Conservation (phyloP, 2,113 vertebrate genomes). For the Ondatra zibethicus region DNA sequence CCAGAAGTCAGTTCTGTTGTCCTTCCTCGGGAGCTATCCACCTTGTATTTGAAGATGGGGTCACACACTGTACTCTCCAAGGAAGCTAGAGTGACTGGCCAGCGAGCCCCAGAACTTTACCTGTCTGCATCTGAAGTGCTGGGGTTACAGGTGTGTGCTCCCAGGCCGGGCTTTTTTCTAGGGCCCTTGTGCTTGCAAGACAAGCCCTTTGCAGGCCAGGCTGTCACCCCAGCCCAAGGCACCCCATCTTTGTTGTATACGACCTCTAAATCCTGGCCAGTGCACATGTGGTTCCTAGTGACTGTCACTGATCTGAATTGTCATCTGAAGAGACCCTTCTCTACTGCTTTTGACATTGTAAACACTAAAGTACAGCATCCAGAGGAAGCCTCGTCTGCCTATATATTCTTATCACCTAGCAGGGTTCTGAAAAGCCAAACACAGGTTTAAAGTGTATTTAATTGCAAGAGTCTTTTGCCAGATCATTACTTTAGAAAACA, state of each 20-base stretch:
- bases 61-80: not conserved
- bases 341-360: not conserved
- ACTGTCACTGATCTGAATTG: not conserved
- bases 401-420: not conserved
- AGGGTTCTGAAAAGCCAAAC: not conserved
- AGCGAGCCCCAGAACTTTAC: not conserved
- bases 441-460: not conserved
- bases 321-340: not conserved
- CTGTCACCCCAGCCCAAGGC: not conserved
- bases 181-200: not conserved
- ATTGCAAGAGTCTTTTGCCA: not conserved
- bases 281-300: rapidly evolving
- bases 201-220: not conserved
- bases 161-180: not conserved
- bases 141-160: not conserved
- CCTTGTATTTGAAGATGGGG: not conserved
- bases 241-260: not conserved
- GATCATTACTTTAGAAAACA: not conserved
- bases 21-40: not conserved
- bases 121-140: not conserved
- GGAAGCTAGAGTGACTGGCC: not conserved
- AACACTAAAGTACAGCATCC: not conserved
- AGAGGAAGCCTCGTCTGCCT: not conserved
- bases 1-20: not conserved
- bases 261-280: not conserved